Conservation (phyloP, 2,888 invertebrate genomes). For the Sthenelais limicola region DNA sequence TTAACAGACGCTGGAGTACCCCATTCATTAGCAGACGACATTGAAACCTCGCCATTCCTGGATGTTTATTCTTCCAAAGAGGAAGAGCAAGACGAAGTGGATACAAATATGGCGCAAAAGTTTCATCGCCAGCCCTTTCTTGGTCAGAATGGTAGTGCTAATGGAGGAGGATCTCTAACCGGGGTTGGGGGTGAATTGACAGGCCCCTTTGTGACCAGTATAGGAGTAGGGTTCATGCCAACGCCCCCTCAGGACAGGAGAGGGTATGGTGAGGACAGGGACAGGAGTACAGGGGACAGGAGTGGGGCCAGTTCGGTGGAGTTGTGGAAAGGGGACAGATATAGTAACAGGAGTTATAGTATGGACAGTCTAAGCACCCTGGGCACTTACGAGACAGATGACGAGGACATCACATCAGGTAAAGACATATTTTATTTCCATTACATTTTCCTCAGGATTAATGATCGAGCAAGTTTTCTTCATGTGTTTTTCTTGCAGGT, state of each 20-base stretch:
- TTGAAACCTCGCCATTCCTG: no score
- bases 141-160: neutral
- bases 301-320: conserved; percentile 30
- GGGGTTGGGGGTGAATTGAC: neutral
- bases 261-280: conserved; percentile 15
- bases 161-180: neutral
- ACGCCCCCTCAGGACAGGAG: conserved; percentile 9
- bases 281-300: conserved; percentile 29
- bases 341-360: conserved; percentile 9
- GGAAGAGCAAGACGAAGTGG: no score
- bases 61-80: no score
- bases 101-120: no score
- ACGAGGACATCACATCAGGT: conserved; percentile 33
- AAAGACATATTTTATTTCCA: neutral
- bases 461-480: no score
- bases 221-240: neutral
- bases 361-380: conserved; percentile 28
- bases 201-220: neutral
- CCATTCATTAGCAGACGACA: neutral
- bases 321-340: neutral
- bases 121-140: neutral
- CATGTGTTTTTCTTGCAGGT: no score
- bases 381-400: conserved; percentile 17
- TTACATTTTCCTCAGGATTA: no score
- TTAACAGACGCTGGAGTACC: no score